Conservation (phyloP, 2,113 vertebrate species). For the Silurus glanis region DNA sequence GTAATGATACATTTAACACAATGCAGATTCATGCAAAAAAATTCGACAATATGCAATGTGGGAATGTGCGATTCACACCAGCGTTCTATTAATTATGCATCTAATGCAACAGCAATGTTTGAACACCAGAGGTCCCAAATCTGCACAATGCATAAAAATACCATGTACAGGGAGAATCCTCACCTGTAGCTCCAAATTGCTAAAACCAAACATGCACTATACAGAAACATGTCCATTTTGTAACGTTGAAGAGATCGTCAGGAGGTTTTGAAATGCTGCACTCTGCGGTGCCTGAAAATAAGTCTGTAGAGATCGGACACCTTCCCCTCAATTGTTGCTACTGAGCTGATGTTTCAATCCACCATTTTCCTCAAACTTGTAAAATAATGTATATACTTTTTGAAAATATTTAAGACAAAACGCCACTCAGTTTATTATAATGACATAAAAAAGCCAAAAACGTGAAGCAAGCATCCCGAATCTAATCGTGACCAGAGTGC, state of each 20-base stretch:
- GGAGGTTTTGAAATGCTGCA: background rate
- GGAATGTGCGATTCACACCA: background rate
- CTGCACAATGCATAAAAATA: background rate
- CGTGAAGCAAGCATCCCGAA: background rate
- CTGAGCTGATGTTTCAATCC: background rate
- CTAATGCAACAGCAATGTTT: background rate
- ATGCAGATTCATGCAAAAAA: background rate
- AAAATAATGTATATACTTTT: background rate
- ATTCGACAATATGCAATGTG: background rate
- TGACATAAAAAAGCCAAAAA: background rate
- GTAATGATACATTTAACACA: background rate
- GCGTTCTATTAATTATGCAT: too few species aligned
- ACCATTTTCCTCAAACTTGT: too few species aligned
- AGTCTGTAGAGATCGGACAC: too few species aligned
- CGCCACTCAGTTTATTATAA: background rate
- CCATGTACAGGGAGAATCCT: background rate
- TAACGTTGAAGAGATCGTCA: too few species aligned
- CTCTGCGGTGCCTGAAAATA: background rate
- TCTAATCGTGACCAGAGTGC: background rate
- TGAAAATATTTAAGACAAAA: background rate
- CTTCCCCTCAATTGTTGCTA: background rate
- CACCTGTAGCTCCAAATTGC: background rate
- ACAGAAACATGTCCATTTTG: background rate
- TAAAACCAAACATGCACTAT: background rate
- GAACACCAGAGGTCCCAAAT: constrained; percentile 26